Percentiles rank a stretch among this genome's conserved stretches.
These are phyloP conservation scores for Pipistrellus kuhlii DNA, from an alignment of 2,797 vertebrate species.

Conservation along the genomic window DNA sequence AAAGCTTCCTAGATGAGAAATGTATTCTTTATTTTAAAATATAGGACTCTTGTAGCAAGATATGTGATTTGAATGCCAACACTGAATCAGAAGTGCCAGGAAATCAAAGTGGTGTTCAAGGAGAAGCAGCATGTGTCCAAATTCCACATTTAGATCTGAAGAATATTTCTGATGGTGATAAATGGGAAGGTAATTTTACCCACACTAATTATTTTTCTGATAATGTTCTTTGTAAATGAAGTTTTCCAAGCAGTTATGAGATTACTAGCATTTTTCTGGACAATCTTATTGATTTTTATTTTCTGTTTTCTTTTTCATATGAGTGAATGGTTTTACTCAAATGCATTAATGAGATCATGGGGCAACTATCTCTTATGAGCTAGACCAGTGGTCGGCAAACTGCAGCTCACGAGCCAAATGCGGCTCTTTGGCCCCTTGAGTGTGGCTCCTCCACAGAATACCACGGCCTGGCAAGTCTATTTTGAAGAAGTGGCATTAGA, in stretches of 20 bases:
- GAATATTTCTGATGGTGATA: conserved; percentile 88
- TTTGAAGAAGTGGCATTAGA: too few species aligned
- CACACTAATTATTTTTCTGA: conserved; percentile 47
- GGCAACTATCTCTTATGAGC: neutral
- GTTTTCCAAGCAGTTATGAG: conserved; percentile 52
- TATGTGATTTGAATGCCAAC: conserved; percentile 88
- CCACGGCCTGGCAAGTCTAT: too few species aligned
- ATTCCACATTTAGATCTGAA: conserved; percentile 88
- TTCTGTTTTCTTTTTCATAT: conserved; percentile 48
- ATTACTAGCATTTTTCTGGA: conserved; percentile 49
- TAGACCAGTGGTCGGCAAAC: neutral
- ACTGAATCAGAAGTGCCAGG: conserved; percentile 84
- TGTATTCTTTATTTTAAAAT: conserved; percentile 78
- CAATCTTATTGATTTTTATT: conserved; percentile 24
- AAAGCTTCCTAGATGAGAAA: conserved; percentile 70
- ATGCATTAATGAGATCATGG: conserved; percentile 19
- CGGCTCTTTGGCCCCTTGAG: too few species aligned
- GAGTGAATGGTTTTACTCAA: conserved; percentile 20
- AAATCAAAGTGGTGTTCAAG: conserved; percentile 77
- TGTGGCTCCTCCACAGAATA: too few species aligned
- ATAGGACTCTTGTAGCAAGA: conserved; percentile 86
- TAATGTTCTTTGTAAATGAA: conserved; percentile 55
- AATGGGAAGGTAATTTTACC: conserved; percentile 90
- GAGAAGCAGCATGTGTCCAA: conserved; percentile 83
- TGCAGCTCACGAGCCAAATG: too few species aligned